A percentile compares a stretch with the other conserved stretches of the same genome.
phyloP scores from a whole-genome alignment of 2,113 vertebrate species.

The Herpailurus yagouaroundi region DNA sequence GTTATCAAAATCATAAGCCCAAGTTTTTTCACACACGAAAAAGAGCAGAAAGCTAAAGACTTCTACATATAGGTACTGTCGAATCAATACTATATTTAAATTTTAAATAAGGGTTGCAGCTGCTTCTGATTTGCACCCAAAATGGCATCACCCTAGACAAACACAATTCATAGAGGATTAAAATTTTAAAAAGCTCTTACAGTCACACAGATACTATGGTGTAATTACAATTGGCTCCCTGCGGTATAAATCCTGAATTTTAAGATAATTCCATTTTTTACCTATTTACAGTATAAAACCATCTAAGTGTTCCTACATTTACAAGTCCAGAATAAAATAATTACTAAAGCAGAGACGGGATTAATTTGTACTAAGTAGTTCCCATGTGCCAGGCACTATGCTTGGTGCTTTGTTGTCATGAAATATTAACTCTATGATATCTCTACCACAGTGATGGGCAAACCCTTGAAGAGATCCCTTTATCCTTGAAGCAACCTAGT shows the following conservation, averaged over 20 bases:
- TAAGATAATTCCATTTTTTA: neutral
- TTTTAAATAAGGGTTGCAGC: neutral
- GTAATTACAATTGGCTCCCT: neutral
- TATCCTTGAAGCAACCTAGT: neutral
- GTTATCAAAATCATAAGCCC: constrained; percentile 35
- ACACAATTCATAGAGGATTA: neutral
- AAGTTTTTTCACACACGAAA: constrained; percentile 47
- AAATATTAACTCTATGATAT: neutral
- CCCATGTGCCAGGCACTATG: neutral
- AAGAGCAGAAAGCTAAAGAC: constrained; percentile 33
- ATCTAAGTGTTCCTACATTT: neutral
- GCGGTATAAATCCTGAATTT: neutral
- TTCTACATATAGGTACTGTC: neutral
- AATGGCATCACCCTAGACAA: neutral
- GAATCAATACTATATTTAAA: neutral
- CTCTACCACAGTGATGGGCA: rapidly evolving
- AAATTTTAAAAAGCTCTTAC: neutral
- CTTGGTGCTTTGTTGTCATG: neutral
- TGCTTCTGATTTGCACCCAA: constrained; percentile 17
- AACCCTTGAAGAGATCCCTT: neutral
- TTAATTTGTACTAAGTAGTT: neutral
- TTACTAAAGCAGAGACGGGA: neutral
- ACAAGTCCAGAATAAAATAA: neutral
- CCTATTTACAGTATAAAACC: neutral
- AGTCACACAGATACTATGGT: neutral